Base-by-base conservation (phyloP, 2,797 vertebrate genomes). In the Scleropages formosus region DNA sequence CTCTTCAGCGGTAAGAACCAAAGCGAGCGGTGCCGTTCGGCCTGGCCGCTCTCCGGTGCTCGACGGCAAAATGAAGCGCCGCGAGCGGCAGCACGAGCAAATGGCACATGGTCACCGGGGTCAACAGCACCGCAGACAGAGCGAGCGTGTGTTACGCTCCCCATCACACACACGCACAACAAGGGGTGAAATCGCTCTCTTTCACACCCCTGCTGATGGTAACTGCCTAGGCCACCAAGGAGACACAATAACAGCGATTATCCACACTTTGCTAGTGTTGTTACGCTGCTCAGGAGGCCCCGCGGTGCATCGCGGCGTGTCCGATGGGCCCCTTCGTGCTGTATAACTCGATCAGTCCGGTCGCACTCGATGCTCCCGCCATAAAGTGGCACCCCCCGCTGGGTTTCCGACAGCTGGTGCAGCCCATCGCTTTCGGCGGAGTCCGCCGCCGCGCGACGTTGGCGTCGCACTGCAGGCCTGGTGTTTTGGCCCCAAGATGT, bases 71-170 rank as follows among this genome's bases (percentile, higher is more conserved):
- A 76, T 80, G 82, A 79, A 83, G 84, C 84, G 77, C 83, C 88
- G 86, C 90, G 68, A 82, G 81, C 76, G 79, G 76, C 78, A 84
- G 87, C 86, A n/a, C n/a, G n/a, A n/a, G n/a, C n/a, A n/a, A n/a
- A n/a, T n/a, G n/a, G 78, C 82, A 85, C 67, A 73, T 76, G 77
- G 80, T 77, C 82, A 81, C 77, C 56, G 71, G 79, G 80, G 80
- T 79, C 78, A 85, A 85, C 79, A 85, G 80, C 82, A 80, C 74
- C 78, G 76, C 18, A 68, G 80, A 86, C 83, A 87, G 85, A 86
- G 81, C 47, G 47, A 81, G 78, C 75, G 77, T 77, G 79, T 78
- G 76, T 82, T 80, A 78, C 77, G 8, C 62, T 69, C 56, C 63
- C 26, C 18, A 75, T 11, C 49, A 53, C 62, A 65, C 26, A 44